Percentiles rank a stretch among this genome's conserved stretches.
These are phyloP conservation scores for Coelinius sp. DNA, from an alignment of 2,888 invertebrate species.

Conservation along the genomic window DNA sequence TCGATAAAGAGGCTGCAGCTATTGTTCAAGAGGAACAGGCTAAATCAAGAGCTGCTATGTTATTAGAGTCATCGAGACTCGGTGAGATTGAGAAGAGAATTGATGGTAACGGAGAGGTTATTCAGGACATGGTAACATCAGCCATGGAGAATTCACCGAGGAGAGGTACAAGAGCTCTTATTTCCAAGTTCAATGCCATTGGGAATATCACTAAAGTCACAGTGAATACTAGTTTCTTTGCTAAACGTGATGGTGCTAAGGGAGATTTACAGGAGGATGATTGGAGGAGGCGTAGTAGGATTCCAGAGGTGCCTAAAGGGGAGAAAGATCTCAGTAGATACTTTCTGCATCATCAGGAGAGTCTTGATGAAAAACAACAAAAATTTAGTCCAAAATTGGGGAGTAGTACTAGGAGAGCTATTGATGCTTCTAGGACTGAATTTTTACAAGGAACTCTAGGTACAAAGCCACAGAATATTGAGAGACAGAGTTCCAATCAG, in stretches of 20 bases:
- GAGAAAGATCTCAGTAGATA: slow-evolving; percentile 61
- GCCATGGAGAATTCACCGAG: slow-evolving; percentile 61
- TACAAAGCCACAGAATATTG: background rate
- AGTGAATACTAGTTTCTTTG: slow-evolving; percentile 72
- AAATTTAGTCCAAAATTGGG: background rate
- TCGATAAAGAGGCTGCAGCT: slow-evolving; percentile 84
- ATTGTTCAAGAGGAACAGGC: slow-evolving; percentile 77
- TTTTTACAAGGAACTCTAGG: slow-evolving; percentile 35
- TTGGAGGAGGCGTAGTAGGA: slow-evolving; percentile 32
- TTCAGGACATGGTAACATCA: slow-evolving; percentile 60
- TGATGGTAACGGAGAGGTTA: slow-evolving; percentile 53
- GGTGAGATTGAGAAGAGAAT: slow-evolving; percentile 48
- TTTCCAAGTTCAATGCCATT: slow-evolving; percentile 77
- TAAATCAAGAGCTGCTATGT: slow-evolving; percentile 58
- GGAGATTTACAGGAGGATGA: background rate
- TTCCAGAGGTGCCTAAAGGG: slow-evolving; percentile 36
- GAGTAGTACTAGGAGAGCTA: slow-evolving; percentile 1
- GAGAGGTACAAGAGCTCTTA: slow-evolving; percentile 72
- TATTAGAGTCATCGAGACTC: slow-evolving; percentile 50
- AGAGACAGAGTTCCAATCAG: background rate
- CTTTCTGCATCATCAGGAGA: slow-evolving; percentile 53
- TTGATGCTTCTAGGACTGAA: slow-evolving; percentile 35
- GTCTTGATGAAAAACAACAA: slow-evolving; percentile 29
- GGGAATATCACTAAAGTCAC: slow-evolving; percentile 75
- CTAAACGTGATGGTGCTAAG: slow-evolving; percentile 59